These are phyloP conservation scores for Drosophila testacea DNA, from an alignment of 2,888 invertebrate species.

Conservation along the genomic window DNA sequence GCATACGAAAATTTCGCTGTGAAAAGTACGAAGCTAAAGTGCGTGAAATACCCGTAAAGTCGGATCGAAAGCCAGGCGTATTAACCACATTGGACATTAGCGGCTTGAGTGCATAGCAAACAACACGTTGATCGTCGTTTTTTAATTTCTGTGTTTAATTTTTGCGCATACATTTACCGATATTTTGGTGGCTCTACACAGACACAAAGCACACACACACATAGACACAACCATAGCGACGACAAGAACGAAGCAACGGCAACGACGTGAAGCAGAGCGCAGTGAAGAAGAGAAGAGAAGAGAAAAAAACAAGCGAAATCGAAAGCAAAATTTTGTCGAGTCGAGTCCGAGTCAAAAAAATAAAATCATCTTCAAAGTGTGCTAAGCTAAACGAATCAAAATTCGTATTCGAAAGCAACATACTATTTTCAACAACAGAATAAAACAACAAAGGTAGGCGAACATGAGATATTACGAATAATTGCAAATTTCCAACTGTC, in stretches of 20 bases:
- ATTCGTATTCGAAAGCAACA: conserved; percentile 9
- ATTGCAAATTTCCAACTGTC: conserved; percentile 23
- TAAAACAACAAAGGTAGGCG: conserved; percentile 24
- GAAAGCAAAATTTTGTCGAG: conserved; percentile 43
- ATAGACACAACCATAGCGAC: conserved; percentile 32
- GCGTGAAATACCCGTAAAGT: conserved; percentile 54
- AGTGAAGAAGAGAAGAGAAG: conserved; percentile 43
- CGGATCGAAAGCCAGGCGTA: conserved; percentile 36
- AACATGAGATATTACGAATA: conserved; percentile 23
- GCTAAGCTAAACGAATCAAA: conserved; percentile 25
- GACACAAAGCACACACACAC: conserved; percentile 21
- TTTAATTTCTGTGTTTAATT: conserved; percentile 51
- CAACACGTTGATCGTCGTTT: conserved; percentile 68
- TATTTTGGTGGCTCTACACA: conserved; percentile 64
- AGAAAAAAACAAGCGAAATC: conserved; percentile 58
- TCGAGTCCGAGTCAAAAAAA: conserved; percentile 35
- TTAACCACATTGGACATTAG: conserved; percentile 38
- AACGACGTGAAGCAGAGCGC: conserved; percentile 46
- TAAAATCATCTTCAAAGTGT: conserved; percentile 26
- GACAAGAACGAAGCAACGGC: conserved; percentile 47
- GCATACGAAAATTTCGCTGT: conserved; percentile 61
- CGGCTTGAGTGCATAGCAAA: conserved; percentile 50
- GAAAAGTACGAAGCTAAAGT: conserved; percentile 54
- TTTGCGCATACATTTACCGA: conserved; percentile 69
- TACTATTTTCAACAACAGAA: conserved; percentile 5